Evolutionary conservation across 2,113 vertebrate species (phyloP), one percentile per base, ranked within the genome.

Genomic region (Bucco capensis): DNA sequence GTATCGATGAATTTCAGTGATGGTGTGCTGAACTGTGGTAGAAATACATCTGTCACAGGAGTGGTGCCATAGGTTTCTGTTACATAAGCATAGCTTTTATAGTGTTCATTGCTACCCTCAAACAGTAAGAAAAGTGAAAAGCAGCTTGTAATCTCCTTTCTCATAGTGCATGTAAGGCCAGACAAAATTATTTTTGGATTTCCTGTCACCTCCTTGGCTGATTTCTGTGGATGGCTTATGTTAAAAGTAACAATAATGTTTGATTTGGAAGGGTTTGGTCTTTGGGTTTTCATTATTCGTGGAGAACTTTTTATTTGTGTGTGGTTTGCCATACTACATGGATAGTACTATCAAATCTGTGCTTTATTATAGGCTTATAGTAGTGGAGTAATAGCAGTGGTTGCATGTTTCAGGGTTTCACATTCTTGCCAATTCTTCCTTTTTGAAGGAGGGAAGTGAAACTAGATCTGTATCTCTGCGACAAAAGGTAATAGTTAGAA

Each of bases 161-260:
- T 86, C 71, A 79, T 62, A 90, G 58, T 38, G 70, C 33, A 24
- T 4, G 0, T 57, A 61, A 21, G 70, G 89, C 89, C 94, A 97
- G 94, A 95, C 93, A 76, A 88, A 93, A 93, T 96, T 96, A 92
- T 96, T 97, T 97, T 96, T 97, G 94, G 95, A 97, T 96, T 98
- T 97, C 94, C 96, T 97, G 84, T 97, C 92, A 96, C 88, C 90
- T 97, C 84, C 73, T 97, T 96, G 95, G 89, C 93, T 91, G 94
- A 94, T 95, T 97, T 91, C 94, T 96, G 77, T 96, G 92, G 71
- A 97, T 95, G 91, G 89, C 93, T 97, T 94, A 96, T 94, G 87
- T 97, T 98, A 95, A 97, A 98, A 97, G 97, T 87, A 97, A 96
- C 91, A 96, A 79, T 92, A 93, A 96, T 97, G 92, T 97, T 97